phyloP scores from a whole-genome alignment of 1,140 invertebrate genomes.

The Caerostris darwini region DNA sequence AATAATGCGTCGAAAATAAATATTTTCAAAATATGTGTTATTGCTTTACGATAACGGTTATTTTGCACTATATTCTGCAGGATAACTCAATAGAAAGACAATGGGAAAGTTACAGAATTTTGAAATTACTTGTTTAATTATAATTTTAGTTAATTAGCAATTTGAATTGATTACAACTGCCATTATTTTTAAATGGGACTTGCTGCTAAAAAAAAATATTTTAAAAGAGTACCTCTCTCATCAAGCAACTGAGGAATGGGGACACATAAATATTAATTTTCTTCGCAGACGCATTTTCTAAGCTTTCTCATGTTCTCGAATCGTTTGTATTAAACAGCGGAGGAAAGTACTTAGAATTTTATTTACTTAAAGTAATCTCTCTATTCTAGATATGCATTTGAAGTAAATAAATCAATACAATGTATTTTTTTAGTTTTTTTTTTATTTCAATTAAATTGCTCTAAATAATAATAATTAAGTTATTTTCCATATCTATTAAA shows the following conservation, averaged over 20 bases:
- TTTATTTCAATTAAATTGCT: too few relatives aligned
- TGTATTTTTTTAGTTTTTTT: too few relatives aligned
- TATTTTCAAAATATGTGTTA: not conserved
- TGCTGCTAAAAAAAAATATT: not conserved
- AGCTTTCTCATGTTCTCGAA: not conserved
- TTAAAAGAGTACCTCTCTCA: not conserved
- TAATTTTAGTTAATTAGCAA: slow-evolving; percentile 38
- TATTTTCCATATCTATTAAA: too few relatives aligned
- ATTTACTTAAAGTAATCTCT: too few relatives aligned
- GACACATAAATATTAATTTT: not conserved
- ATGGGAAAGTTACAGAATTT: slow-evolving; percentile 12
- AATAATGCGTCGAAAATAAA: slow-evolving; percentile 25
- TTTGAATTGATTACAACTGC: not conserved
- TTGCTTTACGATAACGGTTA: slow-evolving; percentile 35
- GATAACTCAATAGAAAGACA: not conserved
- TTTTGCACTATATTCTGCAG: not conserved
- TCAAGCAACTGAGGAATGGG: not conserved
- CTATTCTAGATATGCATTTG: too few relatives aligned
- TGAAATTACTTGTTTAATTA: slow-evolving; percentile 26
- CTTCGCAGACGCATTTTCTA: not conserved
- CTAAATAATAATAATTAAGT: too few relatives aligned
- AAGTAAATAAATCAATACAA: too few relatives aligned
- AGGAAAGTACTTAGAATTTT: too few relatives aligned
- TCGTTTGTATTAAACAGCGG: too few relatives aligned
- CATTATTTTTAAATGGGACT: slow-evolving; percentile 36